Evolutionary conservation across 1,140 invertebrate species (phyloP).

Genomic region (Lepidurus apus): DNA sequence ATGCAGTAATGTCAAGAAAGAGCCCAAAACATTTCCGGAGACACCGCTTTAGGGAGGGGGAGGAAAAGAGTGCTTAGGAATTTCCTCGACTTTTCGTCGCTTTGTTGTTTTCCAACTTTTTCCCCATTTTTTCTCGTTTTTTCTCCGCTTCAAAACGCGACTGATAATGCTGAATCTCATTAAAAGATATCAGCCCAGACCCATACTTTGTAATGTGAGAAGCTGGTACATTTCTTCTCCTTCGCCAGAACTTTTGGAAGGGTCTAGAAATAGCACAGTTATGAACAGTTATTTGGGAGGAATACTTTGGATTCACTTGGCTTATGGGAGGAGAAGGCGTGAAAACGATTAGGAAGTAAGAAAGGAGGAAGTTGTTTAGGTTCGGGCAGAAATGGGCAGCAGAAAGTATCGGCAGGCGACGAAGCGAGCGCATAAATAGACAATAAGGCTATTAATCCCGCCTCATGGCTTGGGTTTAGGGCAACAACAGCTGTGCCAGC

Average conservation of each 20-base stretch:
- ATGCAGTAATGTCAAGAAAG: neutral
- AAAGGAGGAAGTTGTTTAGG: neutral
- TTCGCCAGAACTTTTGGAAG: too few relatives aligned
- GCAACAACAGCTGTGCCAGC: neutral
- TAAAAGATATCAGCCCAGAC: neutral
- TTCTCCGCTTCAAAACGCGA: neutral
- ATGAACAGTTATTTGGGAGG: too few relatives aligned
- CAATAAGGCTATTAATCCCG: slow-evolving; percentile 9
- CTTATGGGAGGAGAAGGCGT: too few relatives aligned
- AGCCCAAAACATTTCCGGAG: neutral
- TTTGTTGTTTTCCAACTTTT: neutral
- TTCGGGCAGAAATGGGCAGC: neutral
- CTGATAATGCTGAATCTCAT: neutral
- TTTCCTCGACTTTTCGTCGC: neutral
- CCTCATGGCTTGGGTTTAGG: neutral
- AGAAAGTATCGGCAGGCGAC: neutral
- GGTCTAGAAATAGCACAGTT: too few relatives aligned
- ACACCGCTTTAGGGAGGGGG: neutral
- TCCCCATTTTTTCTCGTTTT: neutral
- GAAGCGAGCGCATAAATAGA: neutral
- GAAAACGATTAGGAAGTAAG: neutral
- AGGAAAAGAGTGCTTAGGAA: neutral
- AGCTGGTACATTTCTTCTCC: too few relatives aligned
- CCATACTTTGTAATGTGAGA: neutral
- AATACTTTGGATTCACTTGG: too few relatives aligned